These are phyloP conservation scores for Xylocampa areola DNA, from an alignment of 2,888 invertebrate genomes.

Conservation along the genomic window DNA sequence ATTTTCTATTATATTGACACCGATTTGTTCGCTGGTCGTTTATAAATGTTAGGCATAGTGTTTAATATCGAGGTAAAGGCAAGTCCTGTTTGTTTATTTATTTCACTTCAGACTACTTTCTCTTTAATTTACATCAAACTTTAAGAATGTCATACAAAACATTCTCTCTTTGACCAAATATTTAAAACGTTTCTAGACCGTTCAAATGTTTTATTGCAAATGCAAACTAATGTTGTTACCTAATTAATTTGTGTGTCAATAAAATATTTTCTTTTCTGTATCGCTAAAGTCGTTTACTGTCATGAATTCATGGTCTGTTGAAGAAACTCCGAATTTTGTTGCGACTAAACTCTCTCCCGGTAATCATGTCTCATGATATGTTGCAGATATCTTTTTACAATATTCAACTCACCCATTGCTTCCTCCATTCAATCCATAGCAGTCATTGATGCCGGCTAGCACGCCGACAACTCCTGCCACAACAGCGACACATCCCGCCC, in stretches of 20 bases:
- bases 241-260: conserved; percentile 25
- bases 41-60: conserved; percentile 11
- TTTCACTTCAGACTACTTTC: conserved; percentile 45
- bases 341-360: conserved; percentile 35
- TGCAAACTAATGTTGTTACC: conserved; percentile 10
- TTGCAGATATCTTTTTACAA: not conserved
- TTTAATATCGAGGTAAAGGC: conserved; percentile 1
- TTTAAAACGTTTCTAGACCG: conserved; percentile 13
- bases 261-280: conserved; percentile 33
- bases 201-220: conserved; percentile 14
- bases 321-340: conserved; percentile 23
- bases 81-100: conserved; percentile 45
- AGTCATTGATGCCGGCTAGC: conserved; percentile 90
- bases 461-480: conserved; percentile 91
- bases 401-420: conserved; percentile 71
- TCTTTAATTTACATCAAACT: conserved; percentile 43
- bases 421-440: conserved; percentile 82
- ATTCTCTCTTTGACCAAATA: conserved; percentile 27
- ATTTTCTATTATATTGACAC: conserved; percentile 23
- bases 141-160: conserved; percentile 24
- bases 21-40: conserved; percentile 5
- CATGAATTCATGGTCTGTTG: conserved; percentile 49
- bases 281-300: conserved; percentile 26
- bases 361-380: conserved; percentile 8
- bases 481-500: conserved; percentile 92